Evolutionary conservation across 2,113 vertebrate genomes (phyloP).

Genomic region (Hystrix cristata): DNA sequence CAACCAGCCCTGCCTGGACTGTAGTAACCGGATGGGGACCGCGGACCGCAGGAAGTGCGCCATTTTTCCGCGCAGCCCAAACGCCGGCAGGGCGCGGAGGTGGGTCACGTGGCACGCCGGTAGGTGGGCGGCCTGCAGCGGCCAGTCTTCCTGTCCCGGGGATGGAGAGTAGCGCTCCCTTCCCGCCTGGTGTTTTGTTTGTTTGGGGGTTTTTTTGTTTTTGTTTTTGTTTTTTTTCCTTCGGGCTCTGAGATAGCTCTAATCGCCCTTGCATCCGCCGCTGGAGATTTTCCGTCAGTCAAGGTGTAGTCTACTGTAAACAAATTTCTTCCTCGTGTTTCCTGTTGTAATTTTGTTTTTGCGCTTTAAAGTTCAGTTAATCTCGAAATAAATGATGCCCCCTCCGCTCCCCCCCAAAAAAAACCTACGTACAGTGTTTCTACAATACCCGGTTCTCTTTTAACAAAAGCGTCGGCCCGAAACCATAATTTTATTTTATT

Average conservation of each 20-base stretch:
- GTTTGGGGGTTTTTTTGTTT: no score
- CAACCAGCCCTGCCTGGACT: background rate
- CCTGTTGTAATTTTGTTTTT: background rate
- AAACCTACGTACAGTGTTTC: background rate
- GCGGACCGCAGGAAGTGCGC: background rate
- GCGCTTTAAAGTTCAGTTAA: background rate
- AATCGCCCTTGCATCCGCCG: background rate
- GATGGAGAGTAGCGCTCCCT: background rate
- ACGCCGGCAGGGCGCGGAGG: accelerated
- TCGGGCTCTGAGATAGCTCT: background rate
- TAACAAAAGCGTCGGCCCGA: background rate
- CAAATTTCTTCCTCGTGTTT: background rate
- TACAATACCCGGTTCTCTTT: background rate
- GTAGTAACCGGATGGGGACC: background rate
- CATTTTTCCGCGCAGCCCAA: background rate
- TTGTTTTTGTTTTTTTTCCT: no score
- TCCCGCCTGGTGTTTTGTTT: background rate
- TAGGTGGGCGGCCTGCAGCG: background rate
- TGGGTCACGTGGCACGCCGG: background rate
- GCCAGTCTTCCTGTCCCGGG: background rate
- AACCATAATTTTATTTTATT: background rate
- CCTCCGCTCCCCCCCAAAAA: background rate
- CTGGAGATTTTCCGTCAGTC: background rate
- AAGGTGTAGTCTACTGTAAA: background rate
- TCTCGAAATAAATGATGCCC: background rate